These are phyloP conservation scores for Pentamera pediparva DNA, from an alignment of 53 echinoderm and acorn worm species.

Conservation along the genomic window DNA sequence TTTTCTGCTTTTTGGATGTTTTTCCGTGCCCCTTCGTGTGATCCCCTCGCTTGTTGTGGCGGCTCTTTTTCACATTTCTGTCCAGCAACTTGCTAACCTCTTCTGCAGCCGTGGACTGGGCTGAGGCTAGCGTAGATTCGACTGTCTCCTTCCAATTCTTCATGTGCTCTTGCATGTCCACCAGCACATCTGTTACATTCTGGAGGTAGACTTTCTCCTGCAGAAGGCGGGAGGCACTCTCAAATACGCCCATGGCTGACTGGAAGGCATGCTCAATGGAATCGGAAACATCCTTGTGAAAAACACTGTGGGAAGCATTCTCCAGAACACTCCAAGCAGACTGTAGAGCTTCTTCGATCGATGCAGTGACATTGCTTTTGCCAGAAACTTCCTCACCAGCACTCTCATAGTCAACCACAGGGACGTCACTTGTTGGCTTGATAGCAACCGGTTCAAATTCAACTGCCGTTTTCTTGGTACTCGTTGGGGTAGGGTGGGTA, in stretches of 20 bases:
- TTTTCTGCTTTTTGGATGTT: too few species aligned
- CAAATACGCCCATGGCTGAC: constrained; percentile 14
- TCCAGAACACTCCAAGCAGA: constrained; percentile 21
- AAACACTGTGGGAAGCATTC: constrained; percentile 10
- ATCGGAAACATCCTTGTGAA: not conserved
- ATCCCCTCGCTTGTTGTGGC: too few species aligned
- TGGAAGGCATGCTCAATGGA: not conserved
- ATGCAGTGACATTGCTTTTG: not conserved
- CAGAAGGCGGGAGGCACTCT: constrained; percentile 35
- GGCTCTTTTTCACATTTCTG: too few species aligned
- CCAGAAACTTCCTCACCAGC: not conserved
- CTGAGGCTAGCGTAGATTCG: not conserved
- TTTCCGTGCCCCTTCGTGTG: too few species aligned
- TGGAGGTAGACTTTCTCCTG: too few species aligned
- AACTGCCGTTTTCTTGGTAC: too few species aligned
- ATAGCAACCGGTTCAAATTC: too few species aligned
- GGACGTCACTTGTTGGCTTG: too few species aligned
- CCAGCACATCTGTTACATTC: constrained; percentile 7
- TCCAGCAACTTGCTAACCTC: too few species aligned
- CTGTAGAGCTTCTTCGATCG: not conserved
- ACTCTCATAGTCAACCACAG: too few species aligned
- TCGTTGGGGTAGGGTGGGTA: too few species aligned
- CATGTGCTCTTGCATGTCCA: constrained; percentile 1
- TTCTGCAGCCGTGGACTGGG: not conserved
- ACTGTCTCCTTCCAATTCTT: not conserved